These are phyloP conservation scores for Platanista minor DNA, from an alignment of 2,113 vertebrate genomes.

Conservation along the genomic window DNA sequence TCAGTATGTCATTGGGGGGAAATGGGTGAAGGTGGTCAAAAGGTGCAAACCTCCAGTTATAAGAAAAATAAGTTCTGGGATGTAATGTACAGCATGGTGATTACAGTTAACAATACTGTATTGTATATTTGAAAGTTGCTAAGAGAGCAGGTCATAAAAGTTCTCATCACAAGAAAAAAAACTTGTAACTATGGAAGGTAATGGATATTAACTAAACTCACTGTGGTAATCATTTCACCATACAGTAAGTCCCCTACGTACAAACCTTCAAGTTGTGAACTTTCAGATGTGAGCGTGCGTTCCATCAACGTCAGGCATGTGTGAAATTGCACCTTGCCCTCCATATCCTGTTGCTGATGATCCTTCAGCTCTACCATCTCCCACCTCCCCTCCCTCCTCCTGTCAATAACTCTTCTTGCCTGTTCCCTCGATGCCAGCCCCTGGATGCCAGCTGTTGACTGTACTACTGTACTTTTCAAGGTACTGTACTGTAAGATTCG, in stretches of 20 bases:
- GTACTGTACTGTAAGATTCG: no score
- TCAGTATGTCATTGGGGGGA: not conserved
- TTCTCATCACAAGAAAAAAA: not conserved
- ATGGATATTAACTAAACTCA: not conserved
- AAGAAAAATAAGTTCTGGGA: not conserved
- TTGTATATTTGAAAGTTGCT: not conserved
- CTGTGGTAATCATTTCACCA: not conserved
- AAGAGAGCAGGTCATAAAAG: not conserved
- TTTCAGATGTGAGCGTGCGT: no score
- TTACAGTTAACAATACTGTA: not conserved
- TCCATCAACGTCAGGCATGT: no score
- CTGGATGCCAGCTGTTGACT: no score
- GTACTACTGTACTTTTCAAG: no score
- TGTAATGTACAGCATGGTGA: not conserved
- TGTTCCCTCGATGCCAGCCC: no score
- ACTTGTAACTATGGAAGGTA: not conserved
- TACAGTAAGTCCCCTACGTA: no score
- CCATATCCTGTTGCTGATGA: no score
- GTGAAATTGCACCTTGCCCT: no score
- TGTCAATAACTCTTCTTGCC: no score
- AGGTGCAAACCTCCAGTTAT: not conserved
- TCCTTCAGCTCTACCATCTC: no score
- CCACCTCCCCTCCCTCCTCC: fast-evolving
- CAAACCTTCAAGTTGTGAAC: no score
- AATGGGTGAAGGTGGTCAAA: not conserved